Base-by-base conservation (phyloP, 2,797 vertebrate species). In the Perodicticus potto region DNA sequence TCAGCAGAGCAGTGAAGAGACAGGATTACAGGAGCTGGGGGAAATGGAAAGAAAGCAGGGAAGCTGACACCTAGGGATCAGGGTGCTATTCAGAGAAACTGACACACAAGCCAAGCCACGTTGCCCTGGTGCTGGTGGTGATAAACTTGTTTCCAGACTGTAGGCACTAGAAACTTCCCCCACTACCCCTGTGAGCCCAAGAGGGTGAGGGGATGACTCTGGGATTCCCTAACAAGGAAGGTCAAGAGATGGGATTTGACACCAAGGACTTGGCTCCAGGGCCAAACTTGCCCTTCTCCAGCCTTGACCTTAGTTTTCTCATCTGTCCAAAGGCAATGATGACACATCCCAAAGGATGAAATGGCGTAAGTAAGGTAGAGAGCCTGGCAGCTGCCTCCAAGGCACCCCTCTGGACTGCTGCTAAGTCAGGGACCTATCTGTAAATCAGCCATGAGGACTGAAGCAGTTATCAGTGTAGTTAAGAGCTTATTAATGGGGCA, bases 251-350 rank as follows among this genome's bases (percentile, higher is more conserved):
- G 17, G 19, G 25, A 23, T 72, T 6, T 61, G 57, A 49, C 3
- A 32, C 57, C 49, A 49, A 82, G 29, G 63, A 53, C 23, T 27
- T 29, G 22, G 27, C 70, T 49, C 82, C 57, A 17, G 43, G 63
- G 55, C 34, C 4, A 0, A 65, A 72, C 3, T 1, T 23, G 55
- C 11, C 0, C 0, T n/a, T 0, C 0, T 89, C 57, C 9, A 34
- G 40, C 72, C 16, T 7, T 2, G 7, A 25, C 78, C 92, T 86
- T 40, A 19, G n/a, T 80, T 40, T 78, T 59, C 59, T 87, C 81
- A 34, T 43, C 20, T 63, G 73, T 63, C 49, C 59, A 57, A 19
- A 2, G 29, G 67, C 3, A 3, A 76, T 10, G 27, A 8, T 9
- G 53, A 85, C 83, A 81, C 34, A 91, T n/a, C 27, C 23, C 16